Evolutionary conservation across 1,140 invertebrate species (phyloP).

Genomic region (Orius insidiosus): DNA sequence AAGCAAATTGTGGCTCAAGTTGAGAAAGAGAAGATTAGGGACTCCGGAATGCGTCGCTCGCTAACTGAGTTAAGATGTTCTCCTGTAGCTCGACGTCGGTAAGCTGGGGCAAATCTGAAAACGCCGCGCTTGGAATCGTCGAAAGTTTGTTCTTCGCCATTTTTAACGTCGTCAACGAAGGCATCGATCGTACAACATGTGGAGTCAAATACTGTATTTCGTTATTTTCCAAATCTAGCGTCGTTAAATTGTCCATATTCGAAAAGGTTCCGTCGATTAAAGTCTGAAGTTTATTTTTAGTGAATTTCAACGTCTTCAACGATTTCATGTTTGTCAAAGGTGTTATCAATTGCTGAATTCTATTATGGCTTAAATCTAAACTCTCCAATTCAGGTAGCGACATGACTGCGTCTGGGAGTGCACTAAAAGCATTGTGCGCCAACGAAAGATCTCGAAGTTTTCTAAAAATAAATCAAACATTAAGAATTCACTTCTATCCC

Average conservation of each 20-base stretch:
- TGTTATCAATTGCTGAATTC: conserved; percentile 36
- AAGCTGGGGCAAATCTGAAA: conserved; percentile 55
- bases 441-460: conserved; percentile 54
- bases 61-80: conserved; percentile 51
- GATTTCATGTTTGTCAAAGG: conserved; percentile 41
- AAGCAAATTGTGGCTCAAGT: conserved; percentile 62
- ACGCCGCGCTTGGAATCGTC: conserved; percentile 46
- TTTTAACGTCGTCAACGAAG: conserved; percentile 45
- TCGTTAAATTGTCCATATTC: conserved; percentile 46
- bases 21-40: conserved; percentile 59
- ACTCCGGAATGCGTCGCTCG: conserved; percentile 56
- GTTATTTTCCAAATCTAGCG: conserved; percentile 64
- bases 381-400: conserved; percentile 44
- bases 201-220: conserved; percentile 58
- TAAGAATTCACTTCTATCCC: too few species aligned
- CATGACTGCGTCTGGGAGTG: conserved; percentile 50
- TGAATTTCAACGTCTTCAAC: conserved; percentile 46
- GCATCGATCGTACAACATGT: conserved; percentile 41
- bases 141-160: conserved; percentile 28
- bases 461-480: conserved; percentile 25
- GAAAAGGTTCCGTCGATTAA: conserved; percentile 51
- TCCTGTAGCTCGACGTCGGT: conserved; percentile 55
- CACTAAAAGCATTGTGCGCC: conserved; percentile 56
- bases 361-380: conserved; percentile 62
- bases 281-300: conserved; percentile 55